A percentile compares a stretch with the other conserved stretches of the same genome.
Evolutionary conservation across 2,888 invertebrate genomes (phyloP).

Genomic region (Drosophila anomalipes): DNA sequence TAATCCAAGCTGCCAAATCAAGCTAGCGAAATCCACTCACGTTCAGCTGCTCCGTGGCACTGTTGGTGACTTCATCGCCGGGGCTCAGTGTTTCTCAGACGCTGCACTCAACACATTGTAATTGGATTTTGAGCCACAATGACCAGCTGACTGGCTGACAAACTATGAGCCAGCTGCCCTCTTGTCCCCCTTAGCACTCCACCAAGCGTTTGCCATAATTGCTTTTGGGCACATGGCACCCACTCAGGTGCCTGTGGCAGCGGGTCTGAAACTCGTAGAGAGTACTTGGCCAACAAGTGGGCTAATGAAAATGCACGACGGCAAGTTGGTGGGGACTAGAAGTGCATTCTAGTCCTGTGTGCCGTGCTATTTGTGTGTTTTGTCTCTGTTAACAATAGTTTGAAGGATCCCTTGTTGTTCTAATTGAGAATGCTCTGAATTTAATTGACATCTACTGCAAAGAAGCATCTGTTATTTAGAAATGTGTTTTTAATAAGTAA

Average conservation of each 20-base stretch:
- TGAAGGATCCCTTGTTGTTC: background rate
- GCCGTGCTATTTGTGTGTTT: background rate
- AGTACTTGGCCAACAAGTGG: conserved; percentile 17
- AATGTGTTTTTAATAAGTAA: background rate
- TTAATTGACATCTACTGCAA: background rate
- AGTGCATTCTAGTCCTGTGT: conserved; percentile 25
- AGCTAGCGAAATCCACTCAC: conserved; percentile 5
- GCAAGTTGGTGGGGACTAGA: conserved; percentile 6
- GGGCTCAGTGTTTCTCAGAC: conserved; percentile 20
- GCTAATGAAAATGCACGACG: conserved; percentile 62
- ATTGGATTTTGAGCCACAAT: conserved; percentile 71
- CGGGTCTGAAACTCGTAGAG: conserved; percentile 13
- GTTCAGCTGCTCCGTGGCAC: conserved; percentile 1
- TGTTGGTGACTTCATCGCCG: conserved; percentile 17
- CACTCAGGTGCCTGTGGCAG: conserved; percentile 40
- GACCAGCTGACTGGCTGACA: conserved; percentile 48
- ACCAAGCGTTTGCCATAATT: conserved; percentile 49
- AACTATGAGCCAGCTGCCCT: background rate
- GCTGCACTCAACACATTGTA: conserved; percentile 62
- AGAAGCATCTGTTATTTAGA: background rate
- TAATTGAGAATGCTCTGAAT: background rate
- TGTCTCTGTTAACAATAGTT: background rate
- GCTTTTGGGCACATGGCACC: conserved; percentile 62
- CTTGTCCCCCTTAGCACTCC: conserved; percentile 7
- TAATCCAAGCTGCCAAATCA: conserved; percentile 31